Evolutionary conservation across 2,113 vertebrate genomes (phyloP), one percentile per base, ranked within the genome.

Genomic region (Coptodon bakossiorum): DNA sequence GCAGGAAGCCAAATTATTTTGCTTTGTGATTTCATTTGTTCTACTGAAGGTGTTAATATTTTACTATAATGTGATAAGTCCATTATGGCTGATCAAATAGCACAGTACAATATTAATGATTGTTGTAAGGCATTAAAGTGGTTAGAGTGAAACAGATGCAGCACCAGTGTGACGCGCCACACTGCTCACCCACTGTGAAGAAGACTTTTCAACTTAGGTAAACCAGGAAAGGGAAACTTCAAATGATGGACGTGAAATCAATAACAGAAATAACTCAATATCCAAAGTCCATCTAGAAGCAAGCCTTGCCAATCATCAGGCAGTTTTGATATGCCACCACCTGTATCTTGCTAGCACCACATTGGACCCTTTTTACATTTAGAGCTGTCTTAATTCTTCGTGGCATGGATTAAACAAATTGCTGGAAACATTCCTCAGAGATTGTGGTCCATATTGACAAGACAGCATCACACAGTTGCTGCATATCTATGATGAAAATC

Each of bases 41-140:
- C 82, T 57, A 54, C 34, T 63, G 24, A 87, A 90, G 88, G 79
- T 87, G 80, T 80, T 88, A 80, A 86, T 90, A 84, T 84, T 86
- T 91, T 85, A 57, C 53, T 14, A 9, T 84, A 78, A 88, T 88
- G 82, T 53, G 80, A 83, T 34, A 80, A 89, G 83, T 89, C 71
- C 53, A 59, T 19, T 52, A 40, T 53, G 73, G 13, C 50, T 59
- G 79, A 89, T 83, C 2, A 48, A 86, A 82, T 88, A 81, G 68
- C 40, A 68, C 63, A 56, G 34, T 66, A 76, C 22, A n/a, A 53
- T 53, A 43, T 80, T 83, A 86, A 83, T 90, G 52, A 45, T 38
- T 10, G 36, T 54, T 81, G 19, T 10, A 56, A 63, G 56, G n/a
- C 81, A 88, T 88, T 81, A 87, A 90, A 86, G 82, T 86, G 68